phyloP scores from a whole-genome alignment of 2,888 invertebrate species.

The Melinopterus prodromus region DNA sequence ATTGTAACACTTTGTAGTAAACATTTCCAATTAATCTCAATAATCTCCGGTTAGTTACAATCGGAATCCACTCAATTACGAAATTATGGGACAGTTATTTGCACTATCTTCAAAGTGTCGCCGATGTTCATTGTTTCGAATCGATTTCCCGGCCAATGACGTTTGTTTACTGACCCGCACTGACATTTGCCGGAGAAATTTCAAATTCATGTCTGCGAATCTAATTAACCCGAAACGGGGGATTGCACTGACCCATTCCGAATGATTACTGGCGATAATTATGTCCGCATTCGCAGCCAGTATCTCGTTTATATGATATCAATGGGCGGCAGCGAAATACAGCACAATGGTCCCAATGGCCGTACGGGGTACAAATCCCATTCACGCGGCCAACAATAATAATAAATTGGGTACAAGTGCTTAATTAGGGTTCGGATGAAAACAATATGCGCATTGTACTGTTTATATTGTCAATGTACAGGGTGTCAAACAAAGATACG shows the following conservation, averaged over 20 bases:
- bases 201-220: conserved; percentile 4
- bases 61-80: conserved; percentile 4
- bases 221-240: not conserved
- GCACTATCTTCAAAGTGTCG: not conserved
- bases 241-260: not conserved
- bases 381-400: not conserved
- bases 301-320: not conserved
- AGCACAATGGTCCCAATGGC: not conserved
- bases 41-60: not conserved
- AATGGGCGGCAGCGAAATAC: not conserved
- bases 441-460: not conserved
- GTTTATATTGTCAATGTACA: not conserved
- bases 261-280: not conserved
- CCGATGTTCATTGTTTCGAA: not conserved
- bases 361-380: not conserved
- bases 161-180: not conserved
- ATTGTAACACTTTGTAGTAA: not conserved
- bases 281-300: not conserved
- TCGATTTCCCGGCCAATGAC: not conserved
- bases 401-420: not conserved
- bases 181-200: not conserved
- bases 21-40: conserved; percentile 4
- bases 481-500: not conserved
- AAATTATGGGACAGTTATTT: not conserved
- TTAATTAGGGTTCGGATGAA: conserved; percentile 4